Base-by-base conservation (phyloP, 2,113 vertebrate genomes). In the Agapornis roseicollis region DNA sequence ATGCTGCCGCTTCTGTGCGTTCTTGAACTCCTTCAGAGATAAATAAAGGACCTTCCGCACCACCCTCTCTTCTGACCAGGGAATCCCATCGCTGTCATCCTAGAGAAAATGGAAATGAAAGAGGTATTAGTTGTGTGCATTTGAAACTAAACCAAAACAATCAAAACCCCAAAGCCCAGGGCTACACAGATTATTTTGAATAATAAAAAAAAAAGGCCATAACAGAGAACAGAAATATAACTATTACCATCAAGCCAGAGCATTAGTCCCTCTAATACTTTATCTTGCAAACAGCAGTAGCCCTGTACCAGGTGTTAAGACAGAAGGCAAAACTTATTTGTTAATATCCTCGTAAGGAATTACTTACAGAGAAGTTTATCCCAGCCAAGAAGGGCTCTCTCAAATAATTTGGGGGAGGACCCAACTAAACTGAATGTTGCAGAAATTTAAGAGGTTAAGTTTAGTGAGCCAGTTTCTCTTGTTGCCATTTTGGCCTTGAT, bases 11-110 rank as follows among this genome's bases (percentile, higher is more conserved):
- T 99, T 99, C 98, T 99, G 99, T 60, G 99, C 98, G 9, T 99
- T 99, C 98, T 99, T 99, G 98, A 99, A 99, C 97, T 99, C 99
- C 97, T 99, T 99, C 79, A 99, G 98, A 88, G 99, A 99, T 94
- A 99, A 98, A 97, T 99, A 99, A 87, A 99, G 99, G 97, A 99
- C 99, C 98, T 99, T 99, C 74, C 99, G 99, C 97, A 99, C 99
- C 97, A 99, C 98, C 94, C 99, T 98, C 98, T 99, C 99, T 97
- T 99, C 99, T 93, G 99, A 99, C 99, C 99, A 99, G n/a, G 99
- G 99, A 98, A 99, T 99, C 95, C 99, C 99, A 98, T 99, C 99
- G 91, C 99, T 99, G 98, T 99, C 99, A 96, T 99, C 99, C 99
- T 99, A 82, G n/a, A 90, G 19, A 69, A 92, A 19, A 65, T 63